phyloP scores from a whole-genome alignment of 1,140 invertebrate genomes.

The Diabrotica virgifera region DNA sequence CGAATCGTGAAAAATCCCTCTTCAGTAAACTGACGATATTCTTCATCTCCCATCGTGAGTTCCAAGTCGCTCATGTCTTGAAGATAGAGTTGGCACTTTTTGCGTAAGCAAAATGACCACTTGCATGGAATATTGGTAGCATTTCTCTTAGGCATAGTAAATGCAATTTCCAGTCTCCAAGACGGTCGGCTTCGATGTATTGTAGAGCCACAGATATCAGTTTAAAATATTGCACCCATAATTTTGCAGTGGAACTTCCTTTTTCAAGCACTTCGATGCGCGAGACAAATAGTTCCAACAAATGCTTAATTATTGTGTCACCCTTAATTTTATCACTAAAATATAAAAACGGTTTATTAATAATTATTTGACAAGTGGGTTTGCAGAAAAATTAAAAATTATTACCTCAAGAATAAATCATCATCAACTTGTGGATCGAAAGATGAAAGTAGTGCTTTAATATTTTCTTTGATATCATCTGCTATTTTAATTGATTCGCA shows the following conservation, averaged over 20 bases:
- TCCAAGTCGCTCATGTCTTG: conserved; percentile 38
- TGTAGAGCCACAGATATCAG: conserved; percentile 34
- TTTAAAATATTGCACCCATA: conserved; percentile 44
- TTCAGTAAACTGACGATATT: conserved; percentile 29
- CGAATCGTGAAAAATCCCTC: conserved; percentile 44
- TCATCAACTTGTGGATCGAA: too few relatives aligned
- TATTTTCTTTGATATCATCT: neutral
- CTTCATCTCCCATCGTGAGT: conserved; percentile 22
- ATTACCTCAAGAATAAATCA: too few relatives aligned
- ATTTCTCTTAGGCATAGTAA: conserved; percentile 37
- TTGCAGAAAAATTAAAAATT: conserved; percentile 2
- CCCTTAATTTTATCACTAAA: neutral
- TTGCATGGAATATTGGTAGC: too few relatives aligned
- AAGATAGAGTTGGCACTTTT: conserved; percentile 43
- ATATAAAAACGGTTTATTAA: too few relatives aligned
- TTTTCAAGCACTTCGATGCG: neutral
- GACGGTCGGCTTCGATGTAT: conserved; percentile 43
- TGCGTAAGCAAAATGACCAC: conserved; percentile 48
- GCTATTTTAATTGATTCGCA: too few relatives aligned
- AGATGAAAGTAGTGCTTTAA: neutral
- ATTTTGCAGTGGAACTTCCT: too few relatives aligned
- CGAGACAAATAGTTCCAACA: neutral
- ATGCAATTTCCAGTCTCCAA: conserved; percentile 43
- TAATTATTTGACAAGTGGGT: conserved; percentile 6
- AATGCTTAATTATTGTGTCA: neutral